Percentiles rank a stretch among this genome's conserved stretches.
Evolutionary conservation across 37 sponge, comb jelly and placozoan species (phyloP).

Genomic region (Spongilla lacustris): DNA sequence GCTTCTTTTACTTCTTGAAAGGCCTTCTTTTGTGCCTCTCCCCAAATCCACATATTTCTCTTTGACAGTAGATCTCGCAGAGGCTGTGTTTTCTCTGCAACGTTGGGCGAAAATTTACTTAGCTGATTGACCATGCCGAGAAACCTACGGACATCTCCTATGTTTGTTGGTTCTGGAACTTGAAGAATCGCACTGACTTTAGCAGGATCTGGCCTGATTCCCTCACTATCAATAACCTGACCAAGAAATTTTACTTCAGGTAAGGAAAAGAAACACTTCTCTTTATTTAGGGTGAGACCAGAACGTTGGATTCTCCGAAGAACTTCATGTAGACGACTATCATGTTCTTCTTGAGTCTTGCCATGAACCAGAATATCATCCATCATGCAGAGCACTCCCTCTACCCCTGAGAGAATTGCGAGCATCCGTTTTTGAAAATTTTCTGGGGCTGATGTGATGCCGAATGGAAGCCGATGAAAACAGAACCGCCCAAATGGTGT

Average conservation of each 20-base stretch:
- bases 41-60: slow-evolving; percentile 44
- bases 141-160: slow-evolving; percentile 31
- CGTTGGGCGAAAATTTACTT: slow-evolving; percentile 30
- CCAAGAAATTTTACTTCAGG: slow-evolving; percentile 21
- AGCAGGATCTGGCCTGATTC: slow-evolving; percentile 59
- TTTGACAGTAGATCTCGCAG: slow-evolving; percentile 30
- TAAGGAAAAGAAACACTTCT: slow-evolving; percentile 33
- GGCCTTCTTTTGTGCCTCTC: slow-evolving; percentile 27
- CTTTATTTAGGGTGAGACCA: slow-evolving; percentile 38
- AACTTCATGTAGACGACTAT: slow-evolving; percentile 38
- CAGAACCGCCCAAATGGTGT: slow-evolving; percentile 59
- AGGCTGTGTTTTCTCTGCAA: slow-evolving; percentile 26
- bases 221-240: slow-evolving; percentile 15
- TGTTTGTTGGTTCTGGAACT: slow-evolving; percentile 31
- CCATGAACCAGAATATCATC: slow-evolving; percentile 45
- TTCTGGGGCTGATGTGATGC: slow-evolving; percentile 56
- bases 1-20: slow-evolving; percentile 35
- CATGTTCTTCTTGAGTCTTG: slow-evolving; percentile 44
- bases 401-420: slow-evolving; percentile 13
- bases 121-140: slow-evolving; percentile 52
- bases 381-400: slow-evolving; percentile 37
- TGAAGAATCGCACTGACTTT: slow-evolving; percentile 14
- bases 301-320: slow-evolving; percentile 11
- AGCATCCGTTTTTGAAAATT: slow-evolving; percentile 43
- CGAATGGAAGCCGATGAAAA: slow-evolving; percentile 50